These are phyloP conservation scores for Litocranius walleri DNA, from an alignment of 2,113 vertebrate species.

Conservation along the genomic window DNA sequence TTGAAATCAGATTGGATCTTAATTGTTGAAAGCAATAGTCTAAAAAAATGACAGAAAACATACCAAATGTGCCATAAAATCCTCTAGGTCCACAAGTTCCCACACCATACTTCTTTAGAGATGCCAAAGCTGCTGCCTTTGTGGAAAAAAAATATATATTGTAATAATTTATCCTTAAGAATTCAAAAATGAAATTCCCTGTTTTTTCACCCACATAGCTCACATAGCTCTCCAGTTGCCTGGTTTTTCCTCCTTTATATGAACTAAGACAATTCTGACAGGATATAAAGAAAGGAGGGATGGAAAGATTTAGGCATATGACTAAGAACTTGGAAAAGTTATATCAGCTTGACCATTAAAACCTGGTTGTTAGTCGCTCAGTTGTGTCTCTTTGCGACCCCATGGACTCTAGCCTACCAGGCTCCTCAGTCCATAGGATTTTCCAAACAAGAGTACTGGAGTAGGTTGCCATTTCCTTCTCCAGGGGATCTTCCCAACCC, in stretches of 20 bases:
- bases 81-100: constrained; percentile 97
- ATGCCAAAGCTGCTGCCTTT: constrained; percentile 91
- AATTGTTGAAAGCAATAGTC: not conserved
- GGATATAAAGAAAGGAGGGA: not conserved
- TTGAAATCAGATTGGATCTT: not conserved
- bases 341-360: not conserved
- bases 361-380: not conserved
- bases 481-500: not conserved
- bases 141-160: not conserved
- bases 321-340: not conserved
- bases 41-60: constrained; percentile 57
- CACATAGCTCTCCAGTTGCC: not conserved
- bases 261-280: not conserved
- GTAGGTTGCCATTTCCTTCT: not conserved
- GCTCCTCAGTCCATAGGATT: not conserved
- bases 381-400: not conserved
- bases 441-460: not conserved
- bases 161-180: not conserved
- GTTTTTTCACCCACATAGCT: not conserved
- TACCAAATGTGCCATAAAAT: constrained; percentile 98
- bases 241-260: not conserved
- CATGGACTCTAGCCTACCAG: not conserved
- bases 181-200: not conserved
- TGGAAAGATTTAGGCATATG: not conserved
- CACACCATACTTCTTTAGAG: constrained; percentile 95